Evolutionary conservation across 1,140 invertebrate species (phyloP).

Genomic region (Brachionus asplanchnoidis): DNA sequence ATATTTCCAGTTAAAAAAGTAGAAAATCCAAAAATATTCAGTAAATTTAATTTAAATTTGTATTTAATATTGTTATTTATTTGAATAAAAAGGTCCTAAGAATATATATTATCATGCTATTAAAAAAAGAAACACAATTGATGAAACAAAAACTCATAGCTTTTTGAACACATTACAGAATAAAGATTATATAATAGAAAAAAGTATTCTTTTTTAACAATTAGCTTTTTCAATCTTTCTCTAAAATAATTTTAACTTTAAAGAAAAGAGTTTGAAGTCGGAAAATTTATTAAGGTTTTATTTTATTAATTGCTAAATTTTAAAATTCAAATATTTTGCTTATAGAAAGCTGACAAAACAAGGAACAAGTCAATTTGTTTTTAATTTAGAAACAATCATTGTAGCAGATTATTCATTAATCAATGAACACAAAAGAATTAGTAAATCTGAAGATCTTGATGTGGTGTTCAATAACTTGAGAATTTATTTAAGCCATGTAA

Average conservation of each 20-base stretch:
- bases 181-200: not conserved
- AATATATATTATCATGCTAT: not conserved
- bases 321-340: not conserved
- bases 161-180: not conserved
- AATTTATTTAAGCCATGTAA: conserved; percentile 5
- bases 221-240: not conserved
- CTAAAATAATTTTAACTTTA: not conserved
- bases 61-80: not conserved
- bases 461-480: not conserved
- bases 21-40: not conserved
- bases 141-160: not conserved
- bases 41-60: not conserved
- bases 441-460: not conserved
- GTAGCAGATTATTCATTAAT: not conserved
- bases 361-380: not conserved
- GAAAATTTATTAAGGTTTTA: not conserved
- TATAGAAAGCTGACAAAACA: not conserved
- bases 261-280: not conserved
- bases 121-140: not conserved
- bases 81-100: not conserved
- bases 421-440: not conserved
- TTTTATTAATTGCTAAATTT: not conserved
- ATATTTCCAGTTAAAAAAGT: not conserved
- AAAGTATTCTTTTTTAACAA: not conserved
- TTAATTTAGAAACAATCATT: conserved; percentile 5